Evolutionary conservation across 2,888 invertebrate genomes (phyloP).

Genomic region (Melinaea marsaeus): DNA sequence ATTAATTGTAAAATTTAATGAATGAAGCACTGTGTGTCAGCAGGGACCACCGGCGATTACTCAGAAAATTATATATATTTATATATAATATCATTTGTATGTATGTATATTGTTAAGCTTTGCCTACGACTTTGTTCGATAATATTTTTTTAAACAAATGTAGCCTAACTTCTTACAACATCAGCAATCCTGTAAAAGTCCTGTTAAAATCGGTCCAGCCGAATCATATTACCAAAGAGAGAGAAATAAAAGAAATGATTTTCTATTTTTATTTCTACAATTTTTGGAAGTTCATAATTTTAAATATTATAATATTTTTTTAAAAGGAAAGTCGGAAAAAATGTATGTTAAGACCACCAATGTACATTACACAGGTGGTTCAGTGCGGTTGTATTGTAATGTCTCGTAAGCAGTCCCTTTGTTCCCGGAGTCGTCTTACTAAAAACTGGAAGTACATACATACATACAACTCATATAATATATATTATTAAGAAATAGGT

Average conservation of each 20-base stretch:
- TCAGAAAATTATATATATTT: background rate
- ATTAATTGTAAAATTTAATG: constrained; percentile 18
- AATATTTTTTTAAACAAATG: too few relatives aligned
- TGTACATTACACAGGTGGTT: background rate
- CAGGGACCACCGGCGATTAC: constrained; percentile 19
- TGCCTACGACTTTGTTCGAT: too few relatives aligned
- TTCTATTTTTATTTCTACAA: too few relatives aligned
- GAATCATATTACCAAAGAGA: too few relatives aligned
- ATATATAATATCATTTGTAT: background rate
- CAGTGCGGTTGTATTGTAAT: background rate
- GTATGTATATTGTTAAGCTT: background rate
- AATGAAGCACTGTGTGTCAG: constrained; percentile 18
- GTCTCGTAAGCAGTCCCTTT: background rate
- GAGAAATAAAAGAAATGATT: too few relatives aligned
- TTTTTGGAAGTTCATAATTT: too few relatives aligned
- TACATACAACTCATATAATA: background rate
- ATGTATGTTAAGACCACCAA: background rate
- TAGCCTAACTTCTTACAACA: too few relatives aligned
- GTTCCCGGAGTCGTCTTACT: background rate
- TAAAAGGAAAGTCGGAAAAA: background rate
- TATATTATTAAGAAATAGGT: too few relatives aligned
- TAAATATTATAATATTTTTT: too few relatives aligned
- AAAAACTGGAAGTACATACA: constrained; percentile 13
- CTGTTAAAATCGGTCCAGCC: too few relatives aligned
- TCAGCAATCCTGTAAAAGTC: too few relatives aligned